Conservation (phyloP, 2,113 vertebrate species). For the Oryzias melastigma region DNA sequence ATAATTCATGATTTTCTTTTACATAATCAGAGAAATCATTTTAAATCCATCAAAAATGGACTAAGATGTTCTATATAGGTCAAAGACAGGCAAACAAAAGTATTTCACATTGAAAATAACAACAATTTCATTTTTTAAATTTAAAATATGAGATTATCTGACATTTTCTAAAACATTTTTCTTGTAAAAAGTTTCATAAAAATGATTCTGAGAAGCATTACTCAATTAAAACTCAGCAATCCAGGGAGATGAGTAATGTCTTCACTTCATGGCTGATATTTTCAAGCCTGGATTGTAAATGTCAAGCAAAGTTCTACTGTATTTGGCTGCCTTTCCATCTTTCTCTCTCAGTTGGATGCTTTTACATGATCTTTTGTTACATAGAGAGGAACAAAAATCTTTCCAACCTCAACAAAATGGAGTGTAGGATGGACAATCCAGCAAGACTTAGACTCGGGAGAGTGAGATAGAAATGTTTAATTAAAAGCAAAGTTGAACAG, state of each 20-base stretch:
- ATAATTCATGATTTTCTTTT: too few relatives aligned
- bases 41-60: too few relatives aligned
- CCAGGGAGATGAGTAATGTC: conserved; percentile 35
- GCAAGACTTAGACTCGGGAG: too few relatives aligned
- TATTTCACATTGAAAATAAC: conserved; percentile 15
- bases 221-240: conserved; percentile 21
- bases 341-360: conserved; percentile 27
- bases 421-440: too few relatives aligned
- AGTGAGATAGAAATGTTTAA: too few relatives aligned
- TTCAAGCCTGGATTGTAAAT: conserved; percentile 41
- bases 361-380: conserved; percentile 34
- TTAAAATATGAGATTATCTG: neutral
- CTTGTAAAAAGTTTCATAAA: neutral
- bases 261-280: conserved; percentile 39
- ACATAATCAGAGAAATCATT: too few relatives aligned
- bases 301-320: conserved; percentile 32
- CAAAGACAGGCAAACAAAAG: neutral
- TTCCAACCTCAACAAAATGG: neutral
- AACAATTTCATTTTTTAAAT: neutral
- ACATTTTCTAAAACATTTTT: conserved; percentile 11
- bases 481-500: too few relatives aligned
- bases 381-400: conserved; percentile 8
- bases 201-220: conserved; percentile 22
- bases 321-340: conserved; percentile 33
- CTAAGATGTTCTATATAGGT: neutral